Evolutionary conservation across 2,888 invertebrate species (phyloP).

Genomic region (Sarcophaga carnaria): DNA sequence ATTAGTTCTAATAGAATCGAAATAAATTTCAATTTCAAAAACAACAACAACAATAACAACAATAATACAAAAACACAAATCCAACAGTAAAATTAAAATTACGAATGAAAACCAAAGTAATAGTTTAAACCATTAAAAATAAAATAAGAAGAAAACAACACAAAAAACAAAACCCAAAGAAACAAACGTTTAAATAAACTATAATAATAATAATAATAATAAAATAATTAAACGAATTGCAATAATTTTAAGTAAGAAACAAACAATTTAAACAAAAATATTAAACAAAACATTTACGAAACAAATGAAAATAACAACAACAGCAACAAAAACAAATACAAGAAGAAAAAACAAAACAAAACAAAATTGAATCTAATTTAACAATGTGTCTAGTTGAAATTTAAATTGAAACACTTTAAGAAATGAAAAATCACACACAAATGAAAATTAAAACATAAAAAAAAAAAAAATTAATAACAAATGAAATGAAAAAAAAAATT

Average conservation of each 20-base stretch:
- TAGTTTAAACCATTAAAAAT: constrained; percentile 51
- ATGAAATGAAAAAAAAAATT: constrained; percentile 73
- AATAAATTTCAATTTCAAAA: constrained; percentile 31
- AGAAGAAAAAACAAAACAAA: constrained; percentile 46
- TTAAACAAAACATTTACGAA: constrained; percentile 34
- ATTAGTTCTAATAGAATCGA: constrained; percentile 66
- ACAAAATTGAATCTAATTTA: constrained; percentile 68
- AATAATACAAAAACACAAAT: constrained; percentile 37
- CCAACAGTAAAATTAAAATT: constrained; percentile 6
- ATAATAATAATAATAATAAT: not conserved
- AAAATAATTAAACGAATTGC: constrained; percentile 64
- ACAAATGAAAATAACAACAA: not conserved
- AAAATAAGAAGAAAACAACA: constrained; percentile 18
- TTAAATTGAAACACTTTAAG: constrained; percentile 69
- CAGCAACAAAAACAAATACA: constrained; percentile 25
- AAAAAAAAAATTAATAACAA: constrained; percentile 58
- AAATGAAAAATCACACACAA: constrained; percentile 61
- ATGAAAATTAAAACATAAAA: constrained; percentile 43
- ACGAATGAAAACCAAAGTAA: constrained; percentile 30
- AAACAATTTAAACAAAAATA: constrained; percentile 29
- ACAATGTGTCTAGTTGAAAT: constrained; percentile 71
- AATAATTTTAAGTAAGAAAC: constrained; percentile 67
- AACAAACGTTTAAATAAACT: constrained; percentile 51
- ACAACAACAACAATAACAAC: constrained; percentile 31
- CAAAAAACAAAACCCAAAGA: constrained; percentile 1